Conservation (phyloP, 1,140 invertebrate genomes). For the Ceratosolen fusciceps region DNA sequence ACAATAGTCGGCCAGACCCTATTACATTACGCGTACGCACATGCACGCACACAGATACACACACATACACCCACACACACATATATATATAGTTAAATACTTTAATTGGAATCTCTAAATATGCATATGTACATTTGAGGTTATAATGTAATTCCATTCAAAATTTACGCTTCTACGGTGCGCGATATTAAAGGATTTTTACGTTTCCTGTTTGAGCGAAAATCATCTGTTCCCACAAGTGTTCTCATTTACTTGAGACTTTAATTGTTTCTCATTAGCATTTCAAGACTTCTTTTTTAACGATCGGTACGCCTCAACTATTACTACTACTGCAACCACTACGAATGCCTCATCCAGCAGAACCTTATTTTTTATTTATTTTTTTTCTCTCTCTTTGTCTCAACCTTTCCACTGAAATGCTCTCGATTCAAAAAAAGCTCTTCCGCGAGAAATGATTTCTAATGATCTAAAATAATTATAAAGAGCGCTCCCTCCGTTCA, state of each 20-base stretch:
- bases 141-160: constrained; percentile 6
- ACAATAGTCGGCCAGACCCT: too few species aligned
- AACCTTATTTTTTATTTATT: too few species aligned
- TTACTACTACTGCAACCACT: too few species aligned
- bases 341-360: too few species aligned
- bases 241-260: constrained; percentile 11
- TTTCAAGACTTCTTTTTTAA: constrained; percentile 30
- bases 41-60: too few species aligned
- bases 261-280: constrained; percentile 30
- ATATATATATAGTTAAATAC: neutral
- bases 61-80: too few species aligned
- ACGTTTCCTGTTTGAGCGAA: constrained; percentile 34
- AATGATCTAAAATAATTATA: too few species aligned
- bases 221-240: constrained; percentile 22
- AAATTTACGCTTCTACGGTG: constrained; percentile 8
- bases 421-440: too few species aligned
- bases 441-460: too few species aligned
- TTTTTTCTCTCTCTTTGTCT: neutral
- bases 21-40: too few species aligned
- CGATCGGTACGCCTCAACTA: constrained; percentile 10
- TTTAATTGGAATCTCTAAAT: neutral
- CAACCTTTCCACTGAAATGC: too few species aligned
- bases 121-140: neutral
- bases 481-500: neutral
- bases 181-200: constrained; percentile 18